Percentiles rank a stretch among this genome's conserved stretches.
Evolutionary conservation across 2,113 vertebrate genomes (phyloP).

Genomic region (Trinectes maculatus): DNA sequence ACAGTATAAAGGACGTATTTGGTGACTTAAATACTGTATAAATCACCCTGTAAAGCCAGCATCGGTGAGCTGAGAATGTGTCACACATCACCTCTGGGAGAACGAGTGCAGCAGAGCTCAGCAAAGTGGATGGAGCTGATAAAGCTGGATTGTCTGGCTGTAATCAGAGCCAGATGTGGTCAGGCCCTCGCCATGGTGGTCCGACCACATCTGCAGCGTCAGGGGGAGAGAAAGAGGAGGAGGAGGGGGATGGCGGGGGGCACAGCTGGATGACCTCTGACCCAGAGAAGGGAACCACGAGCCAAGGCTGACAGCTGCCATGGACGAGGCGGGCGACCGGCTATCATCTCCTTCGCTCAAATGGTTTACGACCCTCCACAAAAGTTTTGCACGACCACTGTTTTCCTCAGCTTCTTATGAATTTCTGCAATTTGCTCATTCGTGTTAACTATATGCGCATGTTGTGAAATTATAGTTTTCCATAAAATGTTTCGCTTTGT

Average conservation of each 20-base stretch:
- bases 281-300: conserved; percentile 79
- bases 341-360: conserved; percentile 68
- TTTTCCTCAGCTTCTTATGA: not conserved
- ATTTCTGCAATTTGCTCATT: not conserved
- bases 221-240: conserved; percentile 59
- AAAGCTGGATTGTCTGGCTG: conserved; percentile 82
- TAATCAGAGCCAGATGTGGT: conserved; percentile 85
- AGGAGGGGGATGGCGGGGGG: conserved; percentile 65
- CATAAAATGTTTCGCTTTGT: not conserved
- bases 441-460: not conserved
- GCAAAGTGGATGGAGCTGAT: conserved; percentile 76
- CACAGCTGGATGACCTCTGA: conserved; percentile 84
- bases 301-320: conserved; percentile 79
- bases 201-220: conserved; percentile 80
- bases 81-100: conserved; percentile 75
- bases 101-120: conserved; percentile 68
- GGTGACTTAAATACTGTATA: conserved; percentile 53
- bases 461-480: not conserved
- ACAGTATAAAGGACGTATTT: conserved; percentile 23
- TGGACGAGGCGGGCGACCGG: conserved; percentile 68
- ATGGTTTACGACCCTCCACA: conserved; percentile 56
- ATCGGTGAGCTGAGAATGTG: conserved; percentile 77
- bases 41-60: conserved; percentile 61
- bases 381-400: conserved; percentile 12
- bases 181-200: conserved; percentile 79